Conservation (phyloP, 2,113 vertebrate genomes). For the Phyllostomus hastatus region DNA sequence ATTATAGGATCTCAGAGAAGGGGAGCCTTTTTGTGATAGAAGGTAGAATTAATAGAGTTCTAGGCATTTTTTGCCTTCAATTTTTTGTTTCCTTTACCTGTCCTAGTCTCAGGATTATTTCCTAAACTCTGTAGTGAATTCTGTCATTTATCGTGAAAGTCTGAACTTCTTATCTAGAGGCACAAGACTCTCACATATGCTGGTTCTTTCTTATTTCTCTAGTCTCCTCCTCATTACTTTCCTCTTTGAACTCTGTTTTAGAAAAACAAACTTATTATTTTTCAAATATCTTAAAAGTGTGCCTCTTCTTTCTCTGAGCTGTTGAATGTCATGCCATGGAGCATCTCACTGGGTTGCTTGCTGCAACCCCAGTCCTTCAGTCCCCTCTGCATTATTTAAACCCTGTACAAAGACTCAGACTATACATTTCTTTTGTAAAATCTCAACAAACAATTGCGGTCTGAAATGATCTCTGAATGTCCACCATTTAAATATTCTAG, state of each 20-base stretch:
- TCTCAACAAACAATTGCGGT: background rate
- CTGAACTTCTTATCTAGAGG: background rate
- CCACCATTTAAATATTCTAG: background rate
- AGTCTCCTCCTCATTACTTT: background rate
- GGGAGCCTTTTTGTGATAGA: background rate
- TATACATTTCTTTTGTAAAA: background rate
- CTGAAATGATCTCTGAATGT: background rate
- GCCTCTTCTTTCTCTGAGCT: background rate
- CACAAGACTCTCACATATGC: background rate
- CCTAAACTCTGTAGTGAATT: background rate
- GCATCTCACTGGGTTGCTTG: background rate
- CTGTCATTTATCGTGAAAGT: background rate
- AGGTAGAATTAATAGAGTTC: slow-evolving; percentile 24
- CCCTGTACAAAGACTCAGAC: background rate
- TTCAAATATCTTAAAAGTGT: slow-evolving; percentile 13
- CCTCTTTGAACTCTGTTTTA: background rate
- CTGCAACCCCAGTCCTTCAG: background rate
- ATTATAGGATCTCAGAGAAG: background rate
- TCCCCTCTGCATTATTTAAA: background rate
- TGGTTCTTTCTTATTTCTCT: background rate
- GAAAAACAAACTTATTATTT: background rate
- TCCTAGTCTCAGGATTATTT: background rate
- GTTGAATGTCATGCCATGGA: background rate
- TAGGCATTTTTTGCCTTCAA: background rate
- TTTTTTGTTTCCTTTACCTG: background rate